phyloP scores from a whole-genome alignment of 2,888 invertebrate genomes.

The Heliconius cydno region DNA sequence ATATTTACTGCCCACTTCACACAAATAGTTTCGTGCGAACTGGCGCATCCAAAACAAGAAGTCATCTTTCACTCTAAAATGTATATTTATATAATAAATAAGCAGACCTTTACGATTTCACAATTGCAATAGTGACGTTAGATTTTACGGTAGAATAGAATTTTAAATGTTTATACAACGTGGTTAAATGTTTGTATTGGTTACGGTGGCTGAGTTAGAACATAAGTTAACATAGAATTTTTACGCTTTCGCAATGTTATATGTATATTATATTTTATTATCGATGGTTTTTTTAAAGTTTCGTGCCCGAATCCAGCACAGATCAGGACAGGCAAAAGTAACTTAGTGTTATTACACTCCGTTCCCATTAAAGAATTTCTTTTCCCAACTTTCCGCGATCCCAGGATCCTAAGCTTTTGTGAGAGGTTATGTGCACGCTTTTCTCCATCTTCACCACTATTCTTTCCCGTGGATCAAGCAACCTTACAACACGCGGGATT shows the following conservation, averaged over 20 bases:
- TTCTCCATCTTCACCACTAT: no score
- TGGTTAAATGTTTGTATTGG: slow-evolving; percentile 18
- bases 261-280: neutral
- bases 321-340: no score
- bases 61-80: slow-evolving; percentile 8
- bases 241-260: neutral
- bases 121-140: slow-evolving; percentile 16
- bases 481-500: no score
- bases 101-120: slow-evolving; percentile 5
- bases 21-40: slow-evolving; percentile 3
- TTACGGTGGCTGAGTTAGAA: slow-evolving; percentile 12
- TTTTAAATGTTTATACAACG: slow-evolving; percentile 29
- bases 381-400: no score
- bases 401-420: no score
- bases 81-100: slow-evolving; percentile 4
- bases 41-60: slow-evolving; percentile 16
- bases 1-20: slow-evolving; percentile 3
- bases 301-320: neutral
- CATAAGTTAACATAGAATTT: slow-evolving; percentile 1
- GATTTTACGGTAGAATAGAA: slow-evolving; percentile 21
- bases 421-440: no score
- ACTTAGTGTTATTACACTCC: no score
- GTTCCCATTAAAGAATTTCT: no score
- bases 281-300: neutral
- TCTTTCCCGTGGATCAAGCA: no score